phyloP scores from a whole-genome alignment of 2,888 invertebrate species.

The Acanthosepion pharaonis region DNA sequence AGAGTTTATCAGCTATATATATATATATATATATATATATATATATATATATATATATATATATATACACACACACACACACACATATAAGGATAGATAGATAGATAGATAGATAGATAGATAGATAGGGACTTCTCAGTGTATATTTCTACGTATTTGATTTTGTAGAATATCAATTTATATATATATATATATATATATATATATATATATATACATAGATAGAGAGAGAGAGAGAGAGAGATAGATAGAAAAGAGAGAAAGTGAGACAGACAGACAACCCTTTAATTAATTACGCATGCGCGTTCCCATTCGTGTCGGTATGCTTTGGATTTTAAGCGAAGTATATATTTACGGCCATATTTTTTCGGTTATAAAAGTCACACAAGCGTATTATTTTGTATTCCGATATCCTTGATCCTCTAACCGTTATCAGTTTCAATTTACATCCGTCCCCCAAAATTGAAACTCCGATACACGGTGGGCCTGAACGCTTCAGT shows the following conservation, averaged over 20 bases:
- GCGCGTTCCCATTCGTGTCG: not conserved
- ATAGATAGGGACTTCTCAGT: too few relatives aligned
- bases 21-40: not conserved
- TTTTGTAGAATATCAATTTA: not conserved
- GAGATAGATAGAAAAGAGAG: not conserved
- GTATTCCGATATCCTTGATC: not conserved
- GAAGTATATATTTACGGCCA: not conserved
- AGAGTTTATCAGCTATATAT: not conserved
- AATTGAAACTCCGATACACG: not conserved
- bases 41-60: not conserved
- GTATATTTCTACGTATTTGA: too few relatives aligned
- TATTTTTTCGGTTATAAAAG: not conserved
- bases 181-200: not conserved
- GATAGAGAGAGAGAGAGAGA: not conserved
- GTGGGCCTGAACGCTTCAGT: not conserved
- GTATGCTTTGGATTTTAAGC: not conserved
- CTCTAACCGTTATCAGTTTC: conserved; percentile 15
- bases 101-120: too few relatives aligned
- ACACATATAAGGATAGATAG: too few relatives aligned
- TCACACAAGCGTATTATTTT: not conserved
- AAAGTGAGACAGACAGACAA: not conserved
- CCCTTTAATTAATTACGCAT: not conserved
- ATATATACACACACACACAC: too few relatives aligned
- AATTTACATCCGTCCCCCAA: not conserved
- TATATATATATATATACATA: not conserved